These are phyloP conservation scores for Lagopus leucura DNA, from an alignment of 2,113 vertebrate genomes.

Conservation along the genomic window DNA sequence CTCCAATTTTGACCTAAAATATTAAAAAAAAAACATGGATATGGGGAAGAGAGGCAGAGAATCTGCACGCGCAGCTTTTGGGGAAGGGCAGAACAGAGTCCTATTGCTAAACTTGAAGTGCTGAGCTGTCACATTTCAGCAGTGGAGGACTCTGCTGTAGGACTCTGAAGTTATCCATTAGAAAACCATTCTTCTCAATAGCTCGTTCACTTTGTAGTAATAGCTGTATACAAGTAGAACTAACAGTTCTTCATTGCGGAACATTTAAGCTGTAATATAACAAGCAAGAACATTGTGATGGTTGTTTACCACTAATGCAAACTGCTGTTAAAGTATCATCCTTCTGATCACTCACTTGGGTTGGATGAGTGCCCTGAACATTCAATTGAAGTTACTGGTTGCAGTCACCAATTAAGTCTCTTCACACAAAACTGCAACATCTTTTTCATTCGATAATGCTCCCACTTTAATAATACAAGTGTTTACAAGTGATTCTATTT, in stretches of 20 bases:
- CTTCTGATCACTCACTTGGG: not conserved
- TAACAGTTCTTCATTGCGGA: conserved; percentile 24
- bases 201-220: not conserved
- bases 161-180: not conserved
- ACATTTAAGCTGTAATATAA: conserved; percentile 21
- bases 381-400: not conserved
- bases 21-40: rapidly evolving
- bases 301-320: conserved; percentile 37
- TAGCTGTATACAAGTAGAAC: not conserved
- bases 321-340: not conserved
- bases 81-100: not conserved
- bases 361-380: not conserved
- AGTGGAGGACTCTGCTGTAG: rapidly evolving
- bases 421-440: not conserved
- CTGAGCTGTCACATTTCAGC: not conserved
- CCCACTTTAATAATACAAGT: not conserved
- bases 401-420: not conserved
- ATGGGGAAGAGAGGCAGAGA: rapidly evolving
- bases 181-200: not conserved
- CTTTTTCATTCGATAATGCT: not conserved
- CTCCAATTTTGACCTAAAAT: not conserved
- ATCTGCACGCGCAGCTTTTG: rapidly evolving
- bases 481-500: not conserved
- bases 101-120: rapidly evolving
- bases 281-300: not conserved